These are phyloP conservation scores for Drepanosiphum platanoidis DNA, from an alignment of 2,888 invertebrate genomes.

Conservation along the genomic window DNA sequence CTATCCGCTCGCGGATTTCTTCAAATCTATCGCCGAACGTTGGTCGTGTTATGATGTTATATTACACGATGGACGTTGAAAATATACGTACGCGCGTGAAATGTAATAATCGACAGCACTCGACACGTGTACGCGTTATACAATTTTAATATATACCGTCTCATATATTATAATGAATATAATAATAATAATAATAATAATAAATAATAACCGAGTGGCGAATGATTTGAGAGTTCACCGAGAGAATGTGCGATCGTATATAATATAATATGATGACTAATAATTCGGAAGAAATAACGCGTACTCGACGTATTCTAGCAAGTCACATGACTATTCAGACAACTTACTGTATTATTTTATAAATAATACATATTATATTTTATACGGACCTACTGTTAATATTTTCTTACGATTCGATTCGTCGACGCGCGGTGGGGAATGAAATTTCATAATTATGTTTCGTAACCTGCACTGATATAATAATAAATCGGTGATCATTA, in stretches of 20 bases:
- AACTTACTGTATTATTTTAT: neutral
- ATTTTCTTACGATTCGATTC: neutral
- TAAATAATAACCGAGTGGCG: neutral
- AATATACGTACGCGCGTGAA: neutral
- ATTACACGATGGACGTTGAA: neutral
- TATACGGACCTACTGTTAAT: neutral
- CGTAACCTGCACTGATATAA: neutral
- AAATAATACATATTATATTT: neutral
- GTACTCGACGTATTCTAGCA: conserved; percentile 1
- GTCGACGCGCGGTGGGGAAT: neutral
- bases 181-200: too few species aligned
- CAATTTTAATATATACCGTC: neutral
- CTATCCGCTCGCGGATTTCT: neutral
- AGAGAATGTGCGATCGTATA: neutral
- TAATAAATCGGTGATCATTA: neutral
- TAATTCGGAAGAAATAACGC: neutral
- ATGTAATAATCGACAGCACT: neutral
- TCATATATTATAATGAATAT: too few species aligned
- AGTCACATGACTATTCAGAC: conserved; percentile 4
- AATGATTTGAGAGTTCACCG: neutral
- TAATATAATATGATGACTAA: neutral
- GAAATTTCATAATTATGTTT: neutral
- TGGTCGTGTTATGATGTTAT: neutral
- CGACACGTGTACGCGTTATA: neutral
- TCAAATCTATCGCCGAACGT: neutral